Conservation (phyloP, 2,888 invertebrate species). For the Alloplasta piceator region DNA sequence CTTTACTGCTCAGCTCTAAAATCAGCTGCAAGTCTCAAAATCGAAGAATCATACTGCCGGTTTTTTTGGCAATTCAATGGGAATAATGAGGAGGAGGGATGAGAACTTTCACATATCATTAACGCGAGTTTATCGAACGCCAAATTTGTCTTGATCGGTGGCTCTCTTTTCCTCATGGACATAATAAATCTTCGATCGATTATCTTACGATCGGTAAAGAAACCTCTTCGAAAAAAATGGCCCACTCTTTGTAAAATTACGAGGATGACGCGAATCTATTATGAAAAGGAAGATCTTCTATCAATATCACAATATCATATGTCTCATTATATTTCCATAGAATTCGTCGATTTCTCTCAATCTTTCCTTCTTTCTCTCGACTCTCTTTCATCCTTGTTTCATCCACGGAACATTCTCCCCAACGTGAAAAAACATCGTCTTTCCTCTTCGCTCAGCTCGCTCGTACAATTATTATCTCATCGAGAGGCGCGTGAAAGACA, state of each 20-base stretch:
- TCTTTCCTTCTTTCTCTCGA: neutral
- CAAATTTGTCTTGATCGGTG: neutral
- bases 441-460: neutral
- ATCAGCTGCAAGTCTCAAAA: too few species aligned
- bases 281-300: too few species aligned
- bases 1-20: too few species aligned
- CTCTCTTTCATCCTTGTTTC: neutral
- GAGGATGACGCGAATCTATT: too few species aligned
- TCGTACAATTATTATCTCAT: neutral
- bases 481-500: neutral
- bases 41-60: too few species aligned
- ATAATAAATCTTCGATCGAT: neutral
- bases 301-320: neutral
- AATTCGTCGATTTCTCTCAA: neutral
- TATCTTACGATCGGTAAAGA: neutral
- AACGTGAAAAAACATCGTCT: slow-evolving; percentile 1
- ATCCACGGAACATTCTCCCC: neutral
- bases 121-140: slow-evolving; percentile 1
- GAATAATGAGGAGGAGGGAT: too few species aligned
- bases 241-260: too few species aligned
- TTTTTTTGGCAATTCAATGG: too few species aligned
- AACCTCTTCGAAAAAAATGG: too few species aligned
- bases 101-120: slow-evolving; percentile 6
- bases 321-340: neutral
- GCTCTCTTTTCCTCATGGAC: neutral